phyloP scores from a whole-genome alignment of 1,140 invertebrate genomes.

The Stegodyphus mimosarum region DNA sequence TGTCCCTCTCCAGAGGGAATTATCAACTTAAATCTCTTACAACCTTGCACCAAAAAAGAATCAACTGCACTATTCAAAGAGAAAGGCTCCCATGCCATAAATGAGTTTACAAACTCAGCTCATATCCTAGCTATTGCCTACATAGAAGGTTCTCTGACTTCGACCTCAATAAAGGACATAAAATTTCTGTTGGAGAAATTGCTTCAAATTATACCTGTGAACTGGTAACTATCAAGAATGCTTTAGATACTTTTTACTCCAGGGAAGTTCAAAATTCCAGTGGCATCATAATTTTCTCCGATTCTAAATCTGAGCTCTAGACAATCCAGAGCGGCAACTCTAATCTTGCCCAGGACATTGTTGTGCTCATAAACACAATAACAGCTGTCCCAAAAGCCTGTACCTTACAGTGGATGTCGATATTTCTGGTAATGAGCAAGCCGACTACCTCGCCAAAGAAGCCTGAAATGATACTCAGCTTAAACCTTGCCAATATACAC shows the following conservation, averaged over 20 bases:
- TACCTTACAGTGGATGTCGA: not conserved
- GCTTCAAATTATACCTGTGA: conserved; percentile 24
- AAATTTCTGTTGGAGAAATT: conserved; percentile 17
- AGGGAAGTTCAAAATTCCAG: not conserved
- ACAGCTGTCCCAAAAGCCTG: not conserved
- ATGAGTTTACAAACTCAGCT: conserved; percentile 10
- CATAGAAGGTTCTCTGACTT: conserved; percentile 11
- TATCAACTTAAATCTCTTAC: conserved; percentile 16
- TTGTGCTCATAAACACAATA: conserved; percentile 9
- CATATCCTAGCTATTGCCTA: conserved; percentile 12
- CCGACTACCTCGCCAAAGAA: conserved; percentile 10
- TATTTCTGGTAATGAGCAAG: conserved; percentile 14
- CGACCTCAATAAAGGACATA: conserved; percentile 1
- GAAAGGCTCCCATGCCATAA: not conserved
- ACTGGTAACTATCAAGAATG: conserved; percentile 10
- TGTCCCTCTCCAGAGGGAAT: conserved; percentile 14
- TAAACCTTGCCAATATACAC: not conserved
- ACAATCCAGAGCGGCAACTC: not conserved
- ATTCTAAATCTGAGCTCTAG: conserved; percentile 14
- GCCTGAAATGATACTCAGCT: not conserved
- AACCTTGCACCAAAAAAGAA: conserved; percentile 34
- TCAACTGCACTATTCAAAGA: conserved; percentile 2
- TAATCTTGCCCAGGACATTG: conserved; percentile 1
- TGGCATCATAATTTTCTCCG: not conserved
- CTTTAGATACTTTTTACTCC: conserved; percentile 5